Base-by-base conservation (phyloP, 1,140 invertebrate genomes). In the Rhagoletis zephyria region DNA sequence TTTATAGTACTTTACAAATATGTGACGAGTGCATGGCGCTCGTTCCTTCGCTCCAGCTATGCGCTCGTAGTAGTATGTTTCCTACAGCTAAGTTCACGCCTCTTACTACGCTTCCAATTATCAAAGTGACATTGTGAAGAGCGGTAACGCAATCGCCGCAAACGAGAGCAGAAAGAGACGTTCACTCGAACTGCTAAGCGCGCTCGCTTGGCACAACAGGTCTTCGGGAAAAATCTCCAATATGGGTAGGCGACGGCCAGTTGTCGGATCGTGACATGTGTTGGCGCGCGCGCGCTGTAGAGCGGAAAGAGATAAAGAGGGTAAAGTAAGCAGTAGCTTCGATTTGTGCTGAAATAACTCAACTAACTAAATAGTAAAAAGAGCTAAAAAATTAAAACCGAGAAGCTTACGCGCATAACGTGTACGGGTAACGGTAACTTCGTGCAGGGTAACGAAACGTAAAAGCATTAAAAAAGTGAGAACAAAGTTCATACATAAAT, bases 201-300 rank as follows among this genome's bases (percentile, higher is more conserved):
- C 96, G 89, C 95, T 96, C 9, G 96, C 96, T 92, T 96, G 96
- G 90, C 96, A 96, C 86, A 95, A 94, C 88, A 96, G 94, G 89
- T 96, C 95, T 91, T 96, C 96, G 1, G 96, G 95, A 86, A 95
- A 94, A 10, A 97, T 94, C 91, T 96, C 95, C 45, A 96, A 93
- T 51, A 97, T 94, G 12, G 96, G 95, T 60, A 95, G 93, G 64
- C 94, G 94, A 14, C 94, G 93, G n/a, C 95, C 95, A 1, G 94
- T 94, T 0, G 93, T 90, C 3, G 94, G 93, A 91, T 96, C 95
- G 42, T 94, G 94, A 91, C 96, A 97, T 16, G 94, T 95, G 65
- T 96, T 95, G 65, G 93, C 91, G 87, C 94, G 93, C 3, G 94
- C 94, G 56, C 91, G 90, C 92, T 93, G 60, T 48, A 87, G 42